Conservation (phyloP, 2,113 vertebrate genomes). For the Cepphus grylle region DNA sequence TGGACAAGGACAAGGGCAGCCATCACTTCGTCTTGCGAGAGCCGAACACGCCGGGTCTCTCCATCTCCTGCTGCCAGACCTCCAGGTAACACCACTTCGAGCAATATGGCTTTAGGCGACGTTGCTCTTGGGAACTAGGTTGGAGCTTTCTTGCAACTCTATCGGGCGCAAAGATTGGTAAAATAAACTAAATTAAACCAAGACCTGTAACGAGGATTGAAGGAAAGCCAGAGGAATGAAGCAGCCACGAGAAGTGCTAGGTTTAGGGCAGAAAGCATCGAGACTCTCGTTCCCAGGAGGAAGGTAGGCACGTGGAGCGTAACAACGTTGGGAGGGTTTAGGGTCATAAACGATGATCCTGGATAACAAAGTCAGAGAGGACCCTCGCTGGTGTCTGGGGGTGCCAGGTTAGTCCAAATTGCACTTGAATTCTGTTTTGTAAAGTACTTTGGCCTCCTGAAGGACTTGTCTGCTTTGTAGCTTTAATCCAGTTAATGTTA, state of each 20-base stretch:
- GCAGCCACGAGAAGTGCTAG: fast-evolving
- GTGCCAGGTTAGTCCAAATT: not conserved
- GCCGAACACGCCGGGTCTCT: fast-evolving
- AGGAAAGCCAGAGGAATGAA: not conserved
- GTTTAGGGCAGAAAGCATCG: not conserved
- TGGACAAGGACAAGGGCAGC: not conserved
- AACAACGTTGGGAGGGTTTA: fast-evolving
- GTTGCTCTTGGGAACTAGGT: not conserved
- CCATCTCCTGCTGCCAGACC: not conserved
- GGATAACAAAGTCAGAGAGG: not conserved
- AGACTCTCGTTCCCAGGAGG: not conserved
- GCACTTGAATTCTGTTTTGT: not conserved
- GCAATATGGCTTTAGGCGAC: fast-evolving
- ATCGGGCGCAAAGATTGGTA: not conserved
- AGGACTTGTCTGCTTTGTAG: not conserved
- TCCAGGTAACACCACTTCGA: not conserved
- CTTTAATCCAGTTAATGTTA: not conserved
- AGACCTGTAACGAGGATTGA: not conserved
- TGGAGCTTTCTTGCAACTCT: not conserved
- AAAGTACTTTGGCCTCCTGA: not conserved
- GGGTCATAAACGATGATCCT: not conserved
- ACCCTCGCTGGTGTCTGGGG: not conserved
- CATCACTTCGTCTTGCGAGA: not conserved
- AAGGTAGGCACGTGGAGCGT: fast-evolving
- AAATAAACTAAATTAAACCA: not conserved